Evolutionary conservation across 1,140 invertebrate species (phyloP), one percentile per base, ranked within the genome.

Genomic region (Diachasma alloeum): DNA sequence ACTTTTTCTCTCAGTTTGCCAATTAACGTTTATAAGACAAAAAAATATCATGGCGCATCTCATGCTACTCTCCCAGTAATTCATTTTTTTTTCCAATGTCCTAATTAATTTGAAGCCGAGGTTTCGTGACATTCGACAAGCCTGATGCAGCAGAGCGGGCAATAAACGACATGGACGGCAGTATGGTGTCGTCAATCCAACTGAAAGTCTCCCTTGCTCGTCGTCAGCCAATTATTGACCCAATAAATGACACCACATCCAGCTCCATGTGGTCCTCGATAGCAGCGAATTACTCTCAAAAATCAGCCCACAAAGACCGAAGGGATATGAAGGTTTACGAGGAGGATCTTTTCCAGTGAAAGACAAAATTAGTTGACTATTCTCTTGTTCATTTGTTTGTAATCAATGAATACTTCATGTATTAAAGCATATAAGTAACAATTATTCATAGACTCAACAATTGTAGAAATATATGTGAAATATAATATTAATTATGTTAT

Each of bases 81-180:
- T 31, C 31, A 31, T 3, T 31, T 2, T 31, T 31, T 31, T 2
- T 31, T 31, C 15, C 78, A 19, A 77, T 74, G 74, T 67, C 78
- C 37, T 74, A 10, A 42, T 66, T 5, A 84, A 83, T 85, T 91
- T 91, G 84, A 85, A 94, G 93, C 87, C 96, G 96, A 85, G 97
- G 96, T 10, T 98, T 97, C 90, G 92, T 99, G 8, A 97, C 97
- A 4, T 99, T 98, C 91, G 96, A 97, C 78, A 97, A 96, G 83
- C 91, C 94, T 17, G 96, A 97, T 78, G 92, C 94, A 42, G 96
- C 97, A 13, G 94, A 96, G 67, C 92, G 94, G 82, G 97, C 97
- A 0, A 97, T 98, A 78, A 91, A 93, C 73, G 95, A 97, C 90
- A 93, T 97, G 90, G 95, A 97, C 90, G 94, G 95, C 24, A 94